Evolutionary conservation across 2,797 vertebrate species (phyloP).

Genomic region (Rhinatrema bivittatum): DNA sequence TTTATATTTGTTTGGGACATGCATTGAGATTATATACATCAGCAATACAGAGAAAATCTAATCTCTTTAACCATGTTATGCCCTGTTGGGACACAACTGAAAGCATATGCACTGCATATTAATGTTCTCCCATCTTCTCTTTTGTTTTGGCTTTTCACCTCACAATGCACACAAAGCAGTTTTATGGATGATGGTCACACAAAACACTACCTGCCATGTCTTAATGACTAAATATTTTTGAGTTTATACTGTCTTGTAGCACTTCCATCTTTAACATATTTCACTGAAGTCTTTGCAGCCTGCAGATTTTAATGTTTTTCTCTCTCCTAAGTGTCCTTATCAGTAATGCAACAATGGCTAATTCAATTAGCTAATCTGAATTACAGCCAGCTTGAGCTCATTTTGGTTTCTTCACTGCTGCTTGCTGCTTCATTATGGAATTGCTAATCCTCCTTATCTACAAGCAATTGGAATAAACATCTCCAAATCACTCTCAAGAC

Average conservation of each 20-base stretch:
- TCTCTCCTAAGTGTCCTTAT: constrained; percentile 38
- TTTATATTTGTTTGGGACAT: too few species aligned
- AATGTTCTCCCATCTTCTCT: too few species aligned
- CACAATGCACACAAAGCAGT: too few species aligned
- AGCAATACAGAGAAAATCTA: too few species aligned
- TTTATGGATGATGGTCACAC: too few species aligned
- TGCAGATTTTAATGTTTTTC: constrained; percentile 11
- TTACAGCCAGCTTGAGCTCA: constrained; percentile 32
- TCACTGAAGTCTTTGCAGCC: constrained; percentile 15
- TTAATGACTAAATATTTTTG: background rate
- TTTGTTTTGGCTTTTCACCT: too few species aligned
- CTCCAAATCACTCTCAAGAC: too few species aligned
- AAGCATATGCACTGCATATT: too few species aligned
- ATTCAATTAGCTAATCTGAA: constrained; percentile 45
- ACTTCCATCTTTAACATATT: constrained; percentile 20
- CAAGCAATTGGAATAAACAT: constrained; percentile 12
- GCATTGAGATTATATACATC: too few species aligned
- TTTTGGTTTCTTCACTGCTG: constrained; percentile 30
- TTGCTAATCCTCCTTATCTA: constrained; percentile 31
- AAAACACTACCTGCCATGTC: too few species aligned
- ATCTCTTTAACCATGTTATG: too few species aligned
- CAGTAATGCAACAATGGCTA: constrained; percentile 38
- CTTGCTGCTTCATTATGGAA: constrained; percentile 20
- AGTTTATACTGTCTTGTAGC: background rate
- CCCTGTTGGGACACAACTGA: too few species aligned